Conservation (phyloP, 2,888 invertebrate genomes). For the Nephrotoma flavescens region DNA sequence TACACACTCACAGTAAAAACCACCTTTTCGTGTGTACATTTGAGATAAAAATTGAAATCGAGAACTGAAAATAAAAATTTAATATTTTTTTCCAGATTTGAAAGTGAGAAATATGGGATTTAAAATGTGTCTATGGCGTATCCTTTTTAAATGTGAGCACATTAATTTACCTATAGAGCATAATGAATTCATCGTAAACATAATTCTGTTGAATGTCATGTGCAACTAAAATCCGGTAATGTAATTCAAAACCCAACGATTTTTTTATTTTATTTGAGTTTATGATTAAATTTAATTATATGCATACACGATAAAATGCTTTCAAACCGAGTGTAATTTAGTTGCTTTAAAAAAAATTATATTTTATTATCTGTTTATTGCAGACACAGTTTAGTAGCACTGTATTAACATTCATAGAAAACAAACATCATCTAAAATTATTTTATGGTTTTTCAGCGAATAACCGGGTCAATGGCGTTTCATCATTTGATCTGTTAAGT, state of each 20-base stretch:
- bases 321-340: too few relatives aligned
- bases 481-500: too few relatives aligned
- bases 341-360: too few relatives aligned
- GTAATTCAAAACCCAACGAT: neutral
- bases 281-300: neutral
- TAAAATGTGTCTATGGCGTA: neutral
- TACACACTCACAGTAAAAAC: neutral
- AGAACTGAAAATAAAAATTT: neutral
- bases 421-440: too few relatives aligned
- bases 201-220: neutral
- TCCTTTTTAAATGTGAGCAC: neutral
- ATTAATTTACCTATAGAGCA: neutral
- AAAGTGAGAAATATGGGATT: neutral
- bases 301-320: neutral
- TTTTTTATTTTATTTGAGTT: neutral
- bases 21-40: neutral
- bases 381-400: too few relatives aligned
- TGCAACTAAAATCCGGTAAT: neutral
- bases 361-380: too few relatives aligned
- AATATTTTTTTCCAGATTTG: neutral
- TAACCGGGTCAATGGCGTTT: too few relatives aligned
- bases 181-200: neutral
- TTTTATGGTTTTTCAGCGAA: too few relatives aligned
- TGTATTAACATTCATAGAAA: too few relatives aligned
- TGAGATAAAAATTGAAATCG: neutral